Evolutionary conservation across 1,140 invertebrate genomes (phyloP).

Genomic region (Aphelinus certus): DNA sequence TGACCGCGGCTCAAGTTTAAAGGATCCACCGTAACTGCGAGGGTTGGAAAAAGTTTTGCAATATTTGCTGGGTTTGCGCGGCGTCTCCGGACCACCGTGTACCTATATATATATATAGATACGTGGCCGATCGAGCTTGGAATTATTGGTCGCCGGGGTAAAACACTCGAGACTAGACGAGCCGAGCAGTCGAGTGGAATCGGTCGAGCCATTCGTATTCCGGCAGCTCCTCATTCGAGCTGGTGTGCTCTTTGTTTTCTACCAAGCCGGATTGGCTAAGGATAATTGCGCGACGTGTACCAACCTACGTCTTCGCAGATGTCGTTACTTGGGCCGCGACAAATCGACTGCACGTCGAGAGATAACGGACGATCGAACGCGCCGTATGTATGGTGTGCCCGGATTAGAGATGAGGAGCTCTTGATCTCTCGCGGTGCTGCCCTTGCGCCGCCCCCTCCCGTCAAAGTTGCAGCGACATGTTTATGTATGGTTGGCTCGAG

Average conservation of each 20-base stretch:
- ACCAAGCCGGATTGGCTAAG: slow-evolving; percentile 11
- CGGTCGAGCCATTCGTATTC: neutral
- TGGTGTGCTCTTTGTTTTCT: slow-evolving; percentile 30
- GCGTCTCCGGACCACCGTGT: neutral
- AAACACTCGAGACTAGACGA: slow-evolving; percentile 9
- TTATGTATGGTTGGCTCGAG: too few relatives aligned
- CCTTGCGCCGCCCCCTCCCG: too few relatives aligned
- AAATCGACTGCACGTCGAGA: too few relatives aligned
- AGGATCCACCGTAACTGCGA: slow-evolving; percentile 12
- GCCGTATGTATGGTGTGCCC: too few relatives aligned
- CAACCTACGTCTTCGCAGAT: too few relatives aligned
- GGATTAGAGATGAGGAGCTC: too few relatives aligned
- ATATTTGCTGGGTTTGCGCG: slow-evolving; percentile 41
- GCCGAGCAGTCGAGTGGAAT: slow-evolving; percentile 7
- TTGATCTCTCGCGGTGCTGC: too few relatives aligned
- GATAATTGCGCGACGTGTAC: slow-evolving; percentile 6
- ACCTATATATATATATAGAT: too few relatives aligned
- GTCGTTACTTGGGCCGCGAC: too few relatives aligned
- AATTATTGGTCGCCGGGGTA: neutral
- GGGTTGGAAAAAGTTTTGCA: slow-evolving; percentile 49
- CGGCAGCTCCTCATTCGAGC: slow-evolving; percentile 19
- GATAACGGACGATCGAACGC: too few relatives aligned
- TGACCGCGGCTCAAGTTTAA: slow-evolving; percentile 39
- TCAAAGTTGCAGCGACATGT: too few relatives aligned
- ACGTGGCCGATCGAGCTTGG: too few relatives aligned